Conservation (phyloP, 2,888 invertebrate species). For the Thymelicus lineola region DNA sequence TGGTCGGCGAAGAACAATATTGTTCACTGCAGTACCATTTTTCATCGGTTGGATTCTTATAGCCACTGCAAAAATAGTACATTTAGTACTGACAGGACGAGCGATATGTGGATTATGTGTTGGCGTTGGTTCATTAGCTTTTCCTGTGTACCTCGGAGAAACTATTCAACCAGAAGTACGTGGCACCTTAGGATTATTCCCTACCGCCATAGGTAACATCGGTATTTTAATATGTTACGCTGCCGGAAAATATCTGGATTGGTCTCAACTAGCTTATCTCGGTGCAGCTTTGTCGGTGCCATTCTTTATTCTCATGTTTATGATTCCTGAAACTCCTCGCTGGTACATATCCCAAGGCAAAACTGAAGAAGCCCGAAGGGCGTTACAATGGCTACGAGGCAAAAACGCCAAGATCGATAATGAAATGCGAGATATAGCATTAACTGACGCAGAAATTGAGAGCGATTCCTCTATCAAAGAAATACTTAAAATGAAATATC, state of each 20-base stretch:
- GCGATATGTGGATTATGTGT: constrained; percentile 94
- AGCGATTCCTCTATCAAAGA: constrained; percentile 87
- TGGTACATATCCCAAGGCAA: constrained; percentile 94
- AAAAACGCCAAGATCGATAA: constrained; percentile 90
- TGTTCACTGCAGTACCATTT: constrained; percentile 92
- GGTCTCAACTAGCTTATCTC: constrained; percentile 92
- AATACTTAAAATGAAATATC: constrained; percentile 88
- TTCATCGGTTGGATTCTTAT: constrained; percentile 93
- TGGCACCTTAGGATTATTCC: constrained; percentile 94
- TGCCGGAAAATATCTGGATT: constrained; percentile 92
- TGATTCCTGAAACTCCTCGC: constrained; percentile 97
- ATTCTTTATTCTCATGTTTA: constrained; percentile 91
- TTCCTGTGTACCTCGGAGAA: constrained; percentile 97
- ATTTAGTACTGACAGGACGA: constrained; percentile 91
- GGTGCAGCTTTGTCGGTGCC: constrained; percentile 91
- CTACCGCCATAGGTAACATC: constrained; percentile 94
- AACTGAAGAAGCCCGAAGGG: constrained; percentile 90
- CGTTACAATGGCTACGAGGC: constrained; percentile 94
- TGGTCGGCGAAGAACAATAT: constrained; percentile 93
- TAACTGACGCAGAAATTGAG: constrained; percentile 88
- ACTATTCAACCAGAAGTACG: constrained; percentile 96
- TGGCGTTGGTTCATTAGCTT: constrained; percentile 93
- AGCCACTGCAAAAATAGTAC: constrained; percentile 89
- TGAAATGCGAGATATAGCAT: constrained; percentile 90
- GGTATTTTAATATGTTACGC: constrained; percentile 92